Evolutionary conservation across 2,888 invertebrate genomes (phyloP), one percentile per base, ranked within the genome.

Genomic region (Eupithecia abbreviata): DNA sequence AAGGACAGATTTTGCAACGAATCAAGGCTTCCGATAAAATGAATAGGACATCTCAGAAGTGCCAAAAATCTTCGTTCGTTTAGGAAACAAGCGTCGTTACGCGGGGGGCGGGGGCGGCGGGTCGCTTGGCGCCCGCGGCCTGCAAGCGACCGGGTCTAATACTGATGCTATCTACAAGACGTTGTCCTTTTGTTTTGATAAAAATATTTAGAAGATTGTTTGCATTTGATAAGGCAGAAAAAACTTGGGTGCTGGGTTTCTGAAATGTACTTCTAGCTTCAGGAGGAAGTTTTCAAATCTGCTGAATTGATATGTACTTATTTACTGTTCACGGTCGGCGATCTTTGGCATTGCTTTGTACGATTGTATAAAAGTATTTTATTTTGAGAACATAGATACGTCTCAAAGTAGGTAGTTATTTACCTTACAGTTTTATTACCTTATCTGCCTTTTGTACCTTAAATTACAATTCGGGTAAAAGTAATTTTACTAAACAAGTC

Each of bases 51-150:
- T 72, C 65, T 78, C 76, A 66, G 69, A 72, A 70, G 76, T 65
- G n/a, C 58, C 72, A 74, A 74, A 76, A 78, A 74, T 76, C 68
- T 68, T 69, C 71, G 65, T 75, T 76, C 76, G 78, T 76, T 75
- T 71, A 65, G 41, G 55, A 65, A 74, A 67, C 62, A 74, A 77
- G 76, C 70, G 75, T 58, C 69, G 9, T 76, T 73, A 75, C 49
- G 62, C 74, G 72, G 67, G 75, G 70, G 72, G 30, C 30, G 30
- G 77, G 77, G 62, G 72, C 69, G 67, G 75, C 72, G 72, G 77
- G 77, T 70, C 80, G 77, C 68, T 75, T 78, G 65, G 75, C 58
- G 65, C 69, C 78, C 78, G 77, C 78, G 72, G 78, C 75, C 51
- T 5, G 51, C 51, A 15, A 15, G 6, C 15, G 15, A n/a, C 66